Evolutionary conservation across 2,113 vertebrate species (phyloP).

Genomic region (Dipodomys ordii): DNA sequence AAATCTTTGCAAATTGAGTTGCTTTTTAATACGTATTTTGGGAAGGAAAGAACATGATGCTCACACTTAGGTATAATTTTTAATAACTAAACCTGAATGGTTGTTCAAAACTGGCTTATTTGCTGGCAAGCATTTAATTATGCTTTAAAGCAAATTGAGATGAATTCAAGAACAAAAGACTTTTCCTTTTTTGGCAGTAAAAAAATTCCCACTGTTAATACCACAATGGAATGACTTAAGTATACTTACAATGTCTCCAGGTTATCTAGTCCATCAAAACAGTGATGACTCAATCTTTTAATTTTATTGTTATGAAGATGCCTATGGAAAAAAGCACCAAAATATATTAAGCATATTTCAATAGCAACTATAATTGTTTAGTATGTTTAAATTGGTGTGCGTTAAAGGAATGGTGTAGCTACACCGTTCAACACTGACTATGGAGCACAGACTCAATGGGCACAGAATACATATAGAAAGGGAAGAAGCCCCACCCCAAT

Average conservation of each 20-base stretch:
- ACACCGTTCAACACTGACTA: background rate
- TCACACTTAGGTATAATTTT: background rate
- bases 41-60: background rate
- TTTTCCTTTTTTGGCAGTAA: background rate
- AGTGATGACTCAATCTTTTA: slow-evolving; percentile 92
- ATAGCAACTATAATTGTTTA: background rate
- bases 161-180: background rate
- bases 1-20: background rate
- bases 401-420: background rate
- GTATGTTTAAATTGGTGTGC: background rate
- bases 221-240: slow-evolving; percentile 13
- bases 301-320: slow-evolving; percentile 99
- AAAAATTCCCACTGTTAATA: background rate
- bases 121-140: slow-evolving; percentile 11
- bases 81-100: slow-evolving; percentile 4
- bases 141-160: slow-evolving; percentile 5
- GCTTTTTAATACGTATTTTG: background rate
- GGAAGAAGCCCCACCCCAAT: background rate
- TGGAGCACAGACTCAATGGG: slow-evolving; percentile 5
- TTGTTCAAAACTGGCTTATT: background rate
- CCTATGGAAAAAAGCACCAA: slow-evolving; percentile 83
- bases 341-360: background rate
- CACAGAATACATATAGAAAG: background rate
- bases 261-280: slow-evolving; percentile 95
- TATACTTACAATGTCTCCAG: slow-evolving; percentile 98